Evolutionary conservation across 2,888 invertebrate species (phyloP).

Genomic region (Creontiades dilutus): DNA sequence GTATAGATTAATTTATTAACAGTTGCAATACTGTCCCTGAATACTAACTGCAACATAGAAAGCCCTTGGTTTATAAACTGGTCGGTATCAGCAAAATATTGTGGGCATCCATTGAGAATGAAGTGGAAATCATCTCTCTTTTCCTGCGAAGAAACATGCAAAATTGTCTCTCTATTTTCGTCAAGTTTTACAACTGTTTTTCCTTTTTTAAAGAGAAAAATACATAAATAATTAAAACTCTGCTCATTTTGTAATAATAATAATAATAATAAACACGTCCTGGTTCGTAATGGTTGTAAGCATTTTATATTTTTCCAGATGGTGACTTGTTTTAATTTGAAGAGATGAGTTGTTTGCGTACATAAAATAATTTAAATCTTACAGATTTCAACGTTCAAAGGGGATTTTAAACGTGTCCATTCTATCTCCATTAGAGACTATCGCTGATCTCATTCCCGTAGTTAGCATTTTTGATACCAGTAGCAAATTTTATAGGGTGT

Average conservation of each 20-base stretch:
- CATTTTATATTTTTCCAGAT: background rate
- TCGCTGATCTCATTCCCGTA: background rate
- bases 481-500: background rate
- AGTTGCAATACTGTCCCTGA: background rate
- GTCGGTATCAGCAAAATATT: too few species aligned
- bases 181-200: background rate
- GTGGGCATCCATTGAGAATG: too few species aligned
- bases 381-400: background rate
- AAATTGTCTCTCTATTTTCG: background rate
- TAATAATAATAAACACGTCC: background rate
- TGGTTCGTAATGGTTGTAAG: background rate
- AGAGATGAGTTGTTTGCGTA: background rate
- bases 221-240: background rate
- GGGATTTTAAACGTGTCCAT: background rate
- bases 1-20: background rate
- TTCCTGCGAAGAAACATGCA: too few species aligned
- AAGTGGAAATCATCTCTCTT: too few species aligned
- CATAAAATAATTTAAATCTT: background rate
- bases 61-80: background rate
- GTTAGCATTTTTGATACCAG: background rate
- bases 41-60: background rate
- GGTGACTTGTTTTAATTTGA: background rate
- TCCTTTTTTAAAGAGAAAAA: background rate
- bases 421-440: background rate
- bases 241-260: conserved; percentile 29